Evolutionary conservation across 2,113 vertebrate genomes (phyloP).

Genomic region (Crotalus horridus): DNA sequence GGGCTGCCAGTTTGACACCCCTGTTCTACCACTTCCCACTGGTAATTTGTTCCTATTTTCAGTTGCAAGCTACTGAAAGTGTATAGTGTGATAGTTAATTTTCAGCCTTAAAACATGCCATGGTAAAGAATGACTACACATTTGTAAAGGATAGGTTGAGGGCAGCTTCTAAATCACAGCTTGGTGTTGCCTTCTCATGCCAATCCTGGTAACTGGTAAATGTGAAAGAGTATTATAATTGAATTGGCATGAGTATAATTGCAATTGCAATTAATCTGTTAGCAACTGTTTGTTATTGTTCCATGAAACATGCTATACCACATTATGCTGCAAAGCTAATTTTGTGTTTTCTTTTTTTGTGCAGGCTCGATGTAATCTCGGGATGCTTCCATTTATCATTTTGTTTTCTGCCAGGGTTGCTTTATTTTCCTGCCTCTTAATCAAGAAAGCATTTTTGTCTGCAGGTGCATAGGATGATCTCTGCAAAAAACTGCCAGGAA

Average conservation of each 20-base stretch:
- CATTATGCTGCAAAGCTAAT: neutral
- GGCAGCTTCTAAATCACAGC: neutral
- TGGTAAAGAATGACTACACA: neutral
- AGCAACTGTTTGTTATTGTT: neutral
- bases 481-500: neutral
- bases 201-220: neutral
- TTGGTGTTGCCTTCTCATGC: neutral
- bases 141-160: neutral
- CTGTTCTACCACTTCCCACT: neutral
- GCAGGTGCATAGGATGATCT: neutral
- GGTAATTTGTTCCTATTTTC: neutral
- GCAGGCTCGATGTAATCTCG: neutral
- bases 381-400: neutral
- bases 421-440: neutral
- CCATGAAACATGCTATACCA: neutral
- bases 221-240: neutral
- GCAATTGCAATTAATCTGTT: neutral
- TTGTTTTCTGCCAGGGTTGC: neutral
- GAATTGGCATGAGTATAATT: neutral
- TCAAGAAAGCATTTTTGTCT: too few relatives aligned
- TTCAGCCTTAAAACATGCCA: neutral
- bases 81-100: neutral
- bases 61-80: neutral
- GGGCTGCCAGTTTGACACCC: too few relatives aligned
- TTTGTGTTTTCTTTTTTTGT: neutral